Evolutionary conservation across 2,113 vertebrate genomes (phyloP).

Genomic region (Parus major): DNA sequence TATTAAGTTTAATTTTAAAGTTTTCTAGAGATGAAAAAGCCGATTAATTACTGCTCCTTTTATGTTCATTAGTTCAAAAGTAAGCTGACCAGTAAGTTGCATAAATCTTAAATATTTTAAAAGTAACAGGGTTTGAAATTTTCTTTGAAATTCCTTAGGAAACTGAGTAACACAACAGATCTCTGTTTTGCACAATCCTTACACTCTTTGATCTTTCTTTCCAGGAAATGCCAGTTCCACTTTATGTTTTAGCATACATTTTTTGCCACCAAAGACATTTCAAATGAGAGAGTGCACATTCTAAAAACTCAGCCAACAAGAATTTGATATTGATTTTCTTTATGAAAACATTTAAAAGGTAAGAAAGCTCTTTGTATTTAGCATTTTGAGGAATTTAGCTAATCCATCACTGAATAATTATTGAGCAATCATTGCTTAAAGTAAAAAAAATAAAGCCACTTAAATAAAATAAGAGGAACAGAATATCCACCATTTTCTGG

Average conservation of each 20-base stretch:
- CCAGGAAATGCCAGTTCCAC: background rate
- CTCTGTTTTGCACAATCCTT: background rate
- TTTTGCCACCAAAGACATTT: background rate
- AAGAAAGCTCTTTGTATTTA: background rate
- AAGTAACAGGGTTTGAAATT: background rate
- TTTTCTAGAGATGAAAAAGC: background rate
- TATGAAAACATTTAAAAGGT: background rate
- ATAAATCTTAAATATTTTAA: background rate
- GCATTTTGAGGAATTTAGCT: background rate
- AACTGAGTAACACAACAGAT: background rate
- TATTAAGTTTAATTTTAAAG: background rate
- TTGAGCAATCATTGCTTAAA: background rate
- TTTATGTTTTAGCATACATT: background rate
- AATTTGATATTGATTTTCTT: background rate
- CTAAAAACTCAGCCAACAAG: background rate
- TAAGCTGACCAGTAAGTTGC: background rate
- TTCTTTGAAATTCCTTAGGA: background rate
- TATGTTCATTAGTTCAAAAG: background rate
- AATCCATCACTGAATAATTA: background rate
- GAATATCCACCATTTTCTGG: background rate
- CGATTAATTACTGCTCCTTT: background rate
- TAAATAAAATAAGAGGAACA: background rate
- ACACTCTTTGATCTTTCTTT: background rate
- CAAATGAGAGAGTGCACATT: background rate
- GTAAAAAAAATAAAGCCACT: background rate